Conservation (phyloP, 2,797 vertebrate genomes). For the Clangula hyemalis region DNA sequence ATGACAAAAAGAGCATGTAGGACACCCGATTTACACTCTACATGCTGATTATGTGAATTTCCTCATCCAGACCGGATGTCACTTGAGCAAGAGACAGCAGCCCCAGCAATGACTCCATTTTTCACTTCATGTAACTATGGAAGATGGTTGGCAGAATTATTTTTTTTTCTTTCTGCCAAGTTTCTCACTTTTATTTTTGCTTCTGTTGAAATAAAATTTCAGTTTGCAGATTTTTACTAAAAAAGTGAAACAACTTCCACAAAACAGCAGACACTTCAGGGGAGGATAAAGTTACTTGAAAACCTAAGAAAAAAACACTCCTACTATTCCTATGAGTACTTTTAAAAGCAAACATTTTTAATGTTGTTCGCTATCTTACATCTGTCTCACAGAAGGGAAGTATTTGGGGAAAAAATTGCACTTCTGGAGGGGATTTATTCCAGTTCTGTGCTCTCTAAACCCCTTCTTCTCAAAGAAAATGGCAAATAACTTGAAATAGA, state of each 20-base stretch:
- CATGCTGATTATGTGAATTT: not conserved
- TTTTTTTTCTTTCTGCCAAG: not conserved
- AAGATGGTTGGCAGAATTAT: not conserved
- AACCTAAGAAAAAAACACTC: not conserved
- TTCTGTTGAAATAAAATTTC: constrained; percentile 28
- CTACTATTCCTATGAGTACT: not conserved
- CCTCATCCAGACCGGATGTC: not conserved
- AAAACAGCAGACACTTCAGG: not conserved
- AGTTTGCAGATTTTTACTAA: constrained; percentile 18
- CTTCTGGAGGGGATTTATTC: constrained; percentile 28
- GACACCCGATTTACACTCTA: not conserved
- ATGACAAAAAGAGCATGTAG: not conserved
- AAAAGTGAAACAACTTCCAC: constrained; percentile 11
- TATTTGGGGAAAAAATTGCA: not conserved
- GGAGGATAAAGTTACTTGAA: not conserved
- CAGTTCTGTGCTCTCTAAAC: constrained; percentile 29
- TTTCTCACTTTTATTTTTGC: not conserved
- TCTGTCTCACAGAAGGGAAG: constrained; percentile 1
- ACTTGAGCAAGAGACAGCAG: not conserved
- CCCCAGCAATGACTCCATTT: constrained; percentile 14
- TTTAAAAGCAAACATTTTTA: not conserved
- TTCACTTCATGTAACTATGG: not conserved
- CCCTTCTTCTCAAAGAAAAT: constrained; percentile 53
- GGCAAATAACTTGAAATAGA: constrained; percentile 33
- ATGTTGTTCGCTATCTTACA: not conserved